phyloP scores from a whole-genome alignment of 2,113 vertebrate genomes.

The Chroicocephalus ridibundus region DNA sequence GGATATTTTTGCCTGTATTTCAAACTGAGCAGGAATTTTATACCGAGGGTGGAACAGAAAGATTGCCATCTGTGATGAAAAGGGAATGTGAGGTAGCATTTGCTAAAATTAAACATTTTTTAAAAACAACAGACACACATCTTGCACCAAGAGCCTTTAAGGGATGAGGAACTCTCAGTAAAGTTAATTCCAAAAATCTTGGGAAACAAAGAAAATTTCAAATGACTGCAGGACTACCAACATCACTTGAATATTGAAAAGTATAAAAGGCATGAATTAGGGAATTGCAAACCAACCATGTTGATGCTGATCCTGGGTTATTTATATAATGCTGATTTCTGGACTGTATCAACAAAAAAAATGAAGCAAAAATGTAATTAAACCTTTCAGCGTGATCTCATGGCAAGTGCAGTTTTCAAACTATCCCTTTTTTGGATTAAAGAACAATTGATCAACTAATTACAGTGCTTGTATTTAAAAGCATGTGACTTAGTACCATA shows the following conservation, averaged over 20 bases:
- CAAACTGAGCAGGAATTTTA: conserved; percentile 52
- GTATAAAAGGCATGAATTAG: background rate
- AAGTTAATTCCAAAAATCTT: conserved; percentile 39
- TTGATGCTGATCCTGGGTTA: background rate
- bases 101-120: conserved; percentile 67
- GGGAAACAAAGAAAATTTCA: background rate
- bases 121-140: conserved; percentile 47
- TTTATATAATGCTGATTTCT: background rate
- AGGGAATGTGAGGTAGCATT: conserved; percentile 63
- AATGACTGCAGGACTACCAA: background rate
- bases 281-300: background rate
- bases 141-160: conserved; percentile 6
- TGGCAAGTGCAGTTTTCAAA: background rate
- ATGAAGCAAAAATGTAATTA: background rate
- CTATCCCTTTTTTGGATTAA: background rate
- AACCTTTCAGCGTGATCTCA: background rate
- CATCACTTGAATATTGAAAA: background rate
- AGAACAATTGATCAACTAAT: background rate
- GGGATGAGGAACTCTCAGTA: background rate
- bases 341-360: background rate
- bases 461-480: background rate
- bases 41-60: conserved; percentile 55
- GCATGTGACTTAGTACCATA: background rate
- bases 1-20: conserved; percentile 52
- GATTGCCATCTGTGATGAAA: conserved; percentile 66